Base-by-base conservation (phyloP, 1,140 invertebrate genomes). In the Camponotus vicinus region DNA sequence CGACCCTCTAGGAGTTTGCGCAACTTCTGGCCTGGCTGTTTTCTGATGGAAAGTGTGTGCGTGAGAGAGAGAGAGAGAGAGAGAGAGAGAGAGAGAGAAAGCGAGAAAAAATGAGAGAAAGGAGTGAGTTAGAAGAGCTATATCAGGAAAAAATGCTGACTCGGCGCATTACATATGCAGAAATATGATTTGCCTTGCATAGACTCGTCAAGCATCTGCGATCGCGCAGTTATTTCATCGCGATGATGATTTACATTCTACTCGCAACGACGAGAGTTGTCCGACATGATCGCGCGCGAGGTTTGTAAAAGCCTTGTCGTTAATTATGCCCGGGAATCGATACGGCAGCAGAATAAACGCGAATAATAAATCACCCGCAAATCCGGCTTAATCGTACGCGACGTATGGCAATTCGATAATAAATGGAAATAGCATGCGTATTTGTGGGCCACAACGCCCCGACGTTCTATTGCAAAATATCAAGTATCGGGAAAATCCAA, bases 401-500 rank as follows among this genome's bases (percentile, higher is more conserved):
- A 40, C 75, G 83, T 63, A 66, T 79, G 59, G 71, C 83, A 67
- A 66, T 85, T 85, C 73, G 87, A 80, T 90, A 90, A 91, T 89
- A 91, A 92, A 91, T 91, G 87, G 82, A 87, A 79, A 83, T 75
- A 91, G 85, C 86, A 88, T 61, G 85, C 85, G 87, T 45, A 59
- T 67, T 77, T 66, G 67, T 66, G 79, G 55, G 59, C 73, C 79
- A 45, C 67, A 59, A 61, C 52, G 75, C 32, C n/a, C 37, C 27
- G 52, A 69, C 76, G 37, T 52, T 11, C 52, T 70, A 40, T 79
- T 76, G 80, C 82, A 87, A 89, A 87, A 89, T 83, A 88, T 61
- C 86, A 76, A 89, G 87, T 92, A 93, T 92, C 93, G 93, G 86
- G 89, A 94, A 94, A 93, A 88, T 90, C 85, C 86, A 64, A 83